phyloP scores from a whole-genome alignment of 2,797 vertebrate species.

The Micropoecilia bifurca region DNA sequence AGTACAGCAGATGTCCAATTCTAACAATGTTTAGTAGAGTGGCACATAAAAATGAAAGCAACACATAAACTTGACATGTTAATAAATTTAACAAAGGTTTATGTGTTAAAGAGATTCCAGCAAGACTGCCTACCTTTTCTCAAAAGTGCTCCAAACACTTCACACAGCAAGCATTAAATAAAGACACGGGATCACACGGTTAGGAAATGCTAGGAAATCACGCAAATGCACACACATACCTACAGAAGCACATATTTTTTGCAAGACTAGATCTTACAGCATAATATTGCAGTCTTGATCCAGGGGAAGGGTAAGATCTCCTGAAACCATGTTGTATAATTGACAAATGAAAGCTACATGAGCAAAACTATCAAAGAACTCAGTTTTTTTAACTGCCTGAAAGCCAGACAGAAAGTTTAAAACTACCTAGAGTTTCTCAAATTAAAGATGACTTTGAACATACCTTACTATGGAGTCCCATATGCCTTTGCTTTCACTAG shows the following conservation, averaged over 20 bases:
- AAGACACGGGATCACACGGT: constrained; percentile 81
- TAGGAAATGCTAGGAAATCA: constrained; percentile 61
- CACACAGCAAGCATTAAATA: constrained; percentile 81
- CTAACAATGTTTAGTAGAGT: constrained; percentile 5
- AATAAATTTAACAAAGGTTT: constrained; percentile 46
- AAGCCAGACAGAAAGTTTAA: constrained; percentile 14
- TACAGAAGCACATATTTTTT: constrained; percentile 83
- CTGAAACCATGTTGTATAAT: constrained; percentile 70
- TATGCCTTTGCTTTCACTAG: constrained; percentile 80
- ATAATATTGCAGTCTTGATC: constrained; percentile 79
- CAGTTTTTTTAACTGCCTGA: constrained; percentile 23
- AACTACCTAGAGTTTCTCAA: constrained; percentile 5
- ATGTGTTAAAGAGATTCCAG: constrained; percentile 60
- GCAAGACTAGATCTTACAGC: constrained; percentile 83
- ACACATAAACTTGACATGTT: constrained; percentile 55
- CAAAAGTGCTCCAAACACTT: constrained; percentile 86
- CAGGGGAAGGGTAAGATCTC: constrained; percentile 70
- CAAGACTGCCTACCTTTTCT: constrained; percentile 83
- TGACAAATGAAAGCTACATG: constrained; percentile 53
- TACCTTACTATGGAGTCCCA: constrained; percentile 90
- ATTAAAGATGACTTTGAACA: constrained; percentile 9
- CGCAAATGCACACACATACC: constrained; percentile 74
- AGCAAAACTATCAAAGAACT: constrained; percentile 38
- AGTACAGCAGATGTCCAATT: background rate
- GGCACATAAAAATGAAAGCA: constrained; percentile 15